These are phyloP conservation scores for Andrena marginata DNA, from an alignment of 2,888 invertebrate species.

Conservation along the genomic window DNA sequence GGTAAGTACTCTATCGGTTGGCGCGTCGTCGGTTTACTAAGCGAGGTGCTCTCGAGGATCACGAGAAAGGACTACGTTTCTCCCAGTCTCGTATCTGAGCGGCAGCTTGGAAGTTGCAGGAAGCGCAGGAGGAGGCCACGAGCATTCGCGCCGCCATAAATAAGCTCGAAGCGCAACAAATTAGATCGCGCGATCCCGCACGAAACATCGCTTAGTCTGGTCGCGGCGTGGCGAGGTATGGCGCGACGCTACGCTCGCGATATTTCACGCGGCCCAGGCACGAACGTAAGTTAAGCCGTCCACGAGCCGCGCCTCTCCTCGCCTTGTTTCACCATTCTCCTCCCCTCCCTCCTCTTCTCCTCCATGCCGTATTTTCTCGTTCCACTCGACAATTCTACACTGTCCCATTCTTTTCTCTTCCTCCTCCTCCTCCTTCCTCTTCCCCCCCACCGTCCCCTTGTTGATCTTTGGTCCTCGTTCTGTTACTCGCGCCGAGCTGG, in stretches of 20 bases:
- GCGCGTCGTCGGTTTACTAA: background rate
- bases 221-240: conserved; percentile 9
- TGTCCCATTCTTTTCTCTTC: conserved; percentile 8
- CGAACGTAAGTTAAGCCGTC: conserved; percentile 75
- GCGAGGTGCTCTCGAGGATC: conserved; percentile 4
- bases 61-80: background rate
- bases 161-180: conserved; percentile 79
- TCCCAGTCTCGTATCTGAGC: background rate
- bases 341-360: conserved; percentile 1
- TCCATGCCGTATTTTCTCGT: conserved; percentile 23
- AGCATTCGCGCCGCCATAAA: conserved; percentile 68
- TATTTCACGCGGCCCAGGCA: conserved; percentile 76
- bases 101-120: conserved; percentile 19
- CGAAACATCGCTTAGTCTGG: conserved; percentile 75
- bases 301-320: conserved; percentile 22
- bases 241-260: conserved; percentile 71
- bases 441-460: background rate
- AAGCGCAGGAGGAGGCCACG: conserved; percentile 18
- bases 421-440: background rate
- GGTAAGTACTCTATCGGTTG: background rate
- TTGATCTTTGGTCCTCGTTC: background rate
- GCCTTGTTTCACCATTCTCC: conserved; percentile 23
- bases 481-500: background rate
- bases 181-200: conserved; percentile 79
- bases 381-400: conserved; percentile 1